phyloP scores from a whole-genome alignment of 2,888 invertebrate species.

The Eilema griseolum region DNA sequence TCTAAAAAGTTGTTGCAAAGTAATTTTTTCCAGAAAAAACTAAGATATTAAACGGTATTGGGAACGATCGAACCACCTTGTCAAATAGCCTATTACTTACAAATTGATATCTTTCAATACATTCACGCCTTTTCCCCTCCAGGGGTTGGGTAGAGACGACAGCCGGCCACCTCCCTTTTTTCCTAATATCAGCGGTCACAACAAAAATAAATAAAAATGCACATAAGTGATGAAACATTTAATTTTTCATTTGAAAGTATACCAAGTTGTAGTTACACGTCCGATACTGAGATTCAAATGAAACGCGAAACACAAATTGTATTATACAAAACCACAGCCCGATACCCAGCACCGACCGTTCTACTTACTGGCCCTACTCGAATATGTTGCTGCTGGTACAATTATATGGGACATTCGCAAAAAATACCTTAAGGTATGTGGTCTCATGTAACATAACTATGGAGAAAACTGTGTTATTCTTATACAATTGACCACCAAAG shows the following conservation, averaged over 20 bases:
- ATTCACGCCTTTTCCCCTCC: too few relatives aligned
- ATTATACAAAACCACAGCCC: constrained; percentile 76
- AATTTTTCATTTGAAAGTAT: constrained; percentile 86
- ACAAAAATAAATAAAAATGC: constrained; percentile 52
- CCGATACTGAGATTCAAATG: constrained; percentile 86
- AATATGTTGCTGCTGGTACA: not conserved
- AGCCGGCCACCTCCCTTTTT: not conserved
- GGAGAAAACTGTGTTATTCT: not conserved
- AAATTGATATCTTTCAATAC: too few relatives aligned
- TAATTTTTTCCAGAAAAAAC: too few relatives aligned
- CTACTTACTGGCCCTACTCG: constrained; percentile 14
- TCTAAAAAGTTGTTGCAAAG: too few relatives aligned
- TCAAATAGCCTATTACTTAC: too few relatives aligned
- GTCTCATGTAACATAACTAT: not conserved
- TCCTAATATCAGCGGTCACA: not conserved
- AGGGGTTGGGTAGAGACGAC: too few relatives aligned
- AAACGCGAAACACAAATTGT: constrained; percentile 81
- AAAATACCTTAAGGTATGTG: not conserved
- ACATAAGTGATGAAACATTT: constrained; percentile 84
- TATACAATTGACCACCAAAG: not conserved
- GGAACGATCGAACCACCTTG: too few relatives aligned
- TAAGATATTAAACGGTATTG: too few relatives aligned
- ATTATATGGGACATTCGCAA: not conserved
- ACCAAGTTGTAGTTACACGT: constrained; percentile 84
- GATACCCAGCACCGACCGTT: constrained; percentile 36